Evolutionary conservation across 2,797 vertebrate species (phyloP).

Genomic region (Microchirus variegatus): DNA sequence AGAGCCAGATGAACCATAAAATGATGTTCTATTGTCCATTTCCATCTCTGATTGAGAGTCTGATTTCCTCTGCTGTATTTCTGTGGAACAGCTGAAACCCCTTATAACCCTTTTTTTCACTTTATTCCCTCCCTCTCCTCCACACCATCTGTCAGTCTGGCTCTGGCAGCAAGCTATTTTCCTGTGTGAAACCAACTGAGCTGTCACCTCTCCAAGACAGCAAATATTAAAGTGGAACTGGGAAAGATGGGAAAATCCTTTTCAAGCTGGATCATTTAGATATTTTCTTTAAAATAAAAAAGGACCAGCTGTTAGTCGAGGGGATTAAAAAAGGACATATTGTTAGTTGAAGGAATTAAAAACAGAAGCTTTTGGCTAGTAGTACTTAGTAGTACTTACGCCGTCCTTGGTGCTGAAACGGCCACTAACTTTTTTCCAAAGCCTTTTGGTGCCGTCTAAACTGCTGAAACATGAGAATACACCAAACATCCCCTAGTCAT

Average conservation of each 20-base stretch:
- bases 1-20: too few relatives aligned
- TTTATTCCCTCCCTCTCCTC: constrained; percentile 38
- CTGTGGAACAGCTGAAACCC: too few relatives aligned
- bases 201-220: constrained; percentile 60
- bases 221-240: constrained; percentile 26
- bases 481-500: constrained; percentile 21
- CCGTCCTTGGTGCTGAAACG: constrained; percentile 64
- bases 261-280: constrained; percentile 6
- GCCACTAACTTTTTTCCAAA: constrained; percentile 18
- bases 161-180: constrained; percentile 70
- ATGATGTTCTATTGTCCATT: too few relatives aligned
- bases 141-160: constrained; percentile 68
- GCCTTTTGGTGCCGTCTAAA: constrained; percentile 44
- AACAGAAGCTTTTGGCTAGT: not conserved
- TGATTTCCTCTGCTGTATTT: too few relatives aligned
- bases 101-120: too few relatives aligned
- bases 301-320: too few relatives aligned
- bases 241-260: constrained; percentile 1
- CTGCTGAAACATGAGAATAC: constrained; percentile 53
- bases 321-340: too few relatives aligned
- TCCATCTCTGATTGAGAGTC: too few relatives aligned
- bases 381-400: not conserved
- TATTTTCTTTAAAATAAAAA: not conserved
- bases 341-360: not conserved
- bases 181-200: constrained; percentile 59